phyloP scores from a whole-genome alignment of 2,113 vertebrate genomes.

The Cryptotis parvus region DNA sequence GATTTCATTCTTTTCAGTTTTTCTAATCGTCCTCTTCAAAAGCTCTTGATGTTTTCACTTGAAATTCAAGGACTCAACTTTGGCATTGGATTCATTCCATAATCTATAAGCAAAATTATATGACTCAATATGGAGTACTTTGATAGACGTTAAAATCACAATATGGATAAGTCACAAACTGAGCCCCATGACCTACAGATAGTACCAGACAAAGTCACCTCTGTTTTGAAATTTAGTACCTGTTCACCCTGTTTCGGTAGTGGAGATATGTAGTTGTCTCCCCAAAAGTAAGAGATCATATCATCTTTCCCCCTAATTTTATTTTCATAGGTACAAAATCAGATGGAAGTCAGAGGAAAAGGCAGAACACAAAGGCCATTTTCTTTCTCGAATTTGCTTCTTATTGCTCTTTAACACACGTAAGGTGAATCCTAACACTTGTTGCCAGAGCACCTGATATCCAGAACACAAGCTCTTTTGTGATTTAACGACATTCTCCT shows the following conservation, averaged over 20 bases:
- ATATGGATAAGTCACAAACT: neutral
- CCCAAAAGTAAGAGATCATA: neutral
- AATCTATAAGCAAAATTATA: neutral
- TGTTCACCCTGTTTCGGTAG: neutral
- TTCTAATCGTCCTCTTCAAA: neutral
- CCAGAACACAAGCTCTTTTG: neutral
- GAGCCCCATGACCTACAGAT: neutral
- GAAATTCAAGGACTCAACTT: neutral
- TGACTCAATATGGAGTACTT: neutral
- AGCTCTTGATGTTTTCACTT: neutral
- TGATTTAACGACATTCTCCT: conserved; percentile 8
- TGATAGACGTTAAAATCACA: neutral
- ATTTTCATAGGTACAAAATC: neutral
- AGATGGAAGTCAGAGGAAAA: neutral
- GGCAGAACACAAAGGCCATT: neutral
- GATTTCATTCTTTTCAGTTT: conserved; percentile 9
- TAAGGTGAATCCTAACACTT: neutral
- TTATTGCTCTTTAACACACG: neutral
- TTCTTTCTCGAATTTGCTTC: neutral
- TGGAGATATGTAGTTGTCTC: neutral
- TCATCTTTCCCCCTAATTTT: neutral
- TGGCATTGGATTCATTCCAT: neutral
- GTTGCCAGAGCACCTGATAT: neutral
- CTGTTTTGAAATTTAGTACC: neutral
- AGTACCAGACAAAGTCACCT: neutral